Percentiles rank a stretch among this genome's conserved stretches.
Conservation (phyloP, 2,888 invertebrate species). For the Aelia acuminata region DNA sequence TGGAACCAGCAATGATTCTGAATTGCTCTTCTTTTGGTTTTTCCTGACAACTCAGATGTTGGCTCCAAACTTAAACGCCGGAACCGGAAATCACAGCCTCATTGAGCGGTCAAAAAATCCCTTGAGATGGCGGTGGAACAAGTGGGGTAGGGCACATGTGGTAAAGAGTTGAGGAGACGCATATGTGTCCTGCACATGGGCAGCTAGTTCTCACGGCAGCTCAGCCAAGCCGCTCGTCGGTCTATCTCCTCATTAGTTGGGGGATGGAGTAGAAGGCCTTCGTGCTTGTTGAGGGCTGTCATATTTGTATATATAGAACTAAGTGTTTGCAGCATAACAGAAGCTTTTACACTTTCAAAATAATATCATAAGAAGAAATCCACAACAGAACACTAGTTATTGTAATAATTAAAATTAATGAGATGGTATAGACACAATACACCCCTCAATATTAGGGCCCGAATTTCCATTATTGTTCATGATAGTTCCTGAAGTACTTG, state of each 20-base stretch:
- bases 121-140: constrained; percentile 32
- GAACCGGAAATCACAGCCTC: constrained; percentile 36
- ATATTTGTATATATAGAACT: background rate
- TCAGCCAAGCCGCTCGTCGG: background rate
- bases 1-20: background rate
- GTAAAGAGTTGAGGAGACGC: constrained; percentile 40
- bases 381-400: too few species aligned
- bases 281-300: background rate
- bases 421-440: too few species aligned
- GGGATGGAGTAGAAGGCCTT: background rate
- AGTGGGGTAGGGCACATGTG: constrained; percentile 33
- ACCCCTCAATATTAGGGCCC: too few species aligned
- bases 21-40: background rate
- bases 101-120: constrained; percentile 42
- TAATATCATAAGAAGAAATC: too few species aligned
- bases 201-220: constrained; percentile 43
- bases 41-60: background rate
- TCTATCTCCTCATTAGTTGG: constrained; percentile 29
- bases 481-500: too few species aligned
- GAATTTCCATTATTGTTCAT: too few species aligned
- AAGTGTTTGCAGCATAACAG: too few species aligned
- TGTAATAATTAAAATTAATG: too few species aligned
- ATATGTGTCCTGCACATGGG: constrained; percentile 47
- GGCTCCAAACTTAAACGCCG: background rate
- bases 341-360: too few species aligned